Evolutionary conservation across 2,797 vertebrate genomes (phyloP).

Genomic region (Sphaeramia orbicularis): DNA sequence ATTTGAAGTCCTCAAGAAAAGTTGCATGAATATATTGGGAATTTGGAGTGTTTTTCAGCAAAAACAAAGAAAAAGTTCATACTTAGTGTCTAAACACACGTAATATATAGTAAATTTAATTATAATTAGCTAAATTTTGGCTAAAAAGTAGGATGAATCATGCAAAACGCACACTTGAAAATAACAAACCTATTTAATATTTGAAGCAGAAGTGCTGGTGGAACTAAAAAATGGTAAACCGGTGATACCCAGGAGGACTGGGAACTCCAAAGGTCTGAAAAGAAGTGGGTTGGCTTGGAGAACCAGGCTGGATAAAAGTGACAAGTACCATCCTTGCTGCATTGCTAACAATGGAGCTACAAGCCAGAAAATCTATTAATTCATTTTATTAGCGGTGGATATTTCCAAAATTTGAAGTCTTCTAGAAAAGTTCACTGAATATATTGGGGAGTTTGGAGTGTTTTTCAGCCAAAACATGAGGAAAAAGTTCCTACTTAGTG

Average conservation of each 20-base stretch:
- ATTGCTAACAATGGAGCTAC: too few species aligned
- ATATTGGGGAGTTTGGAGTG: too few species aligned
- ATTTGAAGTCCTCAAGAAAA: not conserved
- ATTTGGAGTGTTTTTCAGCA: not conserved
- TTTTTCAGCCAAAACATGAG: too few species aligned
- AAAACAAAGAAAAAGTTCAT: too few species aligned
- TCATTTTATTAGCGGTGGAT: too few species aligned
- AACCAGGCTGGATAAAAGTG: conserved; percentile 24
- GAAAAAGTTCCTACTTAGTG: too few species aligned
- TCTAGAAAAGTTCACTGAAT: too few species aligned
- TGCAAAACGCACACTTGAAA: too few species aligned
- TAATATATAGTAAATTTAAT: not conserved
- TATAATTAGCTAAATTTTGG: not conserved
- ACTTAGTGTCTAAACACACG: too few species aligned
- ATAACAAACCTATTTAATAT: not conserved
- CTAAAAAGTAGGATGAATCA: too few species aligned
- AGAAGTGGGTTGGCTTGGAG: conserved; percentile 5
- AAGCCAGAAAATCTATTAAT: too few species aligned
- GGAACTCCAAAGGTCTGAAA: conserved; percentile 23
- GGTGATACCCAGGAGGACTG: conserved; percentile 5
- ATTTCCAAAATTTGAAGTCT: too few species aligned
- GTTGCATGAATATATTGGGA: not conserved
- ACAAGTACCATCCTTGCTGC: conserved; percentile 40
- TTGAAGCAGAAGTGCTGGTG: conserved; percentile 13
- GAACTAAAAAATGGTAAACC: not conserved